Conservation (phyloP, 2,113 vertebrate species). For the Pholis gunnellus region DNA sequence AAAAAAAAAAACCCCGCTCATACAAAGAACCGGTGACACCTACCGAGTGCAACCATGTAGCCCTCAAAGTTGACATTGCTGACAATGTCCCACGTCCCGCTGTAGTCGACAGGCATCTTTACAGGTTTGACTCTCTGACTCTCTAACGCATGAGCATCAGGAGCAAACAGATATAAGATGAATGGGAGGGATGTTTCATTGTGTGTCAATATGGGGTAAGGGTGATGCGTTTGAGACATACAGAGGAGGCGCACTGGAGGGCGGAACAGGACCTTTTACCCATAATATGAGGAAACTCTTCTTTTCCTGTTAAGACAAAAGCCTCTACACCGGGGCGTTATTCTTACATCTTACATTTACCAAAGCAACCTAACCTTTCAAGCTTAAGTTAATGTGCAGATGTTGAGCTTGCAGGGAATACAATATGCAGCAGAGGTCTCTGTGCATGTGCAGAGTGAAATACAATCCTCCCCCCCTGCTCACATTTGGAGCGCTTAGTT, state of each 20-base stretch:
- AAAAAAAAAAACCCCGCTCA: not conserved
- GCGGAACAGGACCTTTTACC: conserved; percentile 45
- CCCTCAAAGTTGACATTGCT: conserved; percentile 89
- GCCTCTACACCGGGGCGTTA: not conserved
- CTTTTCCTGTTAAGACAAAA: conserved; percentile 23
- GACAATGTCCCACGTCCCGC: conserved; percentile 89
- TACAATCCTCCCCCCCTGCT: conserved; percentile 42
- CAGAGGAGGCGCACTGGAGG: conserved; percentile 13
- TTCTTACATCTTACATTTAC: not conserved
- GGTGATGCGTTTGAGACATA: conserved; percentile 55
- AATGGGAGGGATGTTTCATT: conserved; percentile 43
- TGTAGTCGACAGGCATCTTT: conserved; percentile 87
- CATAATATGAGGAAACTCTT: conserved; percentile 51
- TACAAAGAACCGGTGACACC: conserved; percentile 44
- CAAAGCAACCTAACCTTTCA: not conserved
- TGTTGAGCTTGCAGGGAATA: not conserved
- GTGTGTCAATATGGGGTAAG: conserved; percentile 71
- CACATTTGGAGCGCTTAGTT: not conserved
- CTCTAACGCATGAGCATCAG: not conserved
- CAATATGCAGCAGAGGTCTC: conserved; percentile 4
- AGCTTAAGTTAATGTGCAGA: not conserved
- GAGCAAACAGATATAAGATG: not conserved
- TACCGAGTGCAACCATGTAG: conserved; percentile 90
- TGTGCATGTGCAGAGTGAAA: conserved; percentile 48
- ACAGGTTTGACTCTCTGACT: conserved; percentile 36